phyloP scores from a whole-genome alignment of 92 coral and sea anemone species.

The Phenganax marumi region DNA sequence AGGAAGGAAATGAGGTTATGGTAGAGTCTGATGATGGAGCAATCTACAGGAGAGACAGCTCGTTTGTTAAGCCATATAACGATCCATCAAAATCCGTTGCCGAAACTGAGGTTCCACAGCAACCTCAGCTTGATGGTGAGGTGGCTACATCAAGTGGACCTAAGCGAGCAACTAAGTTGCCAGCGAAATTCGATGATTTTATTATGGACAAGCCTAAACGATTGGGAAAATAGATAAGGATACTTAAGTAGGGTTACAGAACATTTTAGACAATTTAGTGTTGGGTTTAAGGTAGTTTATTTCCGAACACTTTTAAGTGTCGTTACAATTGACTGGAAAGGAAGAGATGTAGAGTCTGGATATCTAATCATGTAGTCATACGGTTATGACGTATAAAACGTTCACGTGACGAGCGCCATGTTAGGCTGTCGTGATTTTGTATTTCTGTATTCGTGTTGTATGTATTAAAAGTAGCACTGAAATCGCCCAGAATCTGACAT shows the following conservation, averaged over 20 bases:
- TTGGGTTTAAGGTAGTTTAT: neutral
- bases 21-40: slow-evolving; percentile 35
- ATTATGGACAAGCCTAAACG: neutral
- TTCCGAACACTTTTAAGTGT: too few relatives aligned
- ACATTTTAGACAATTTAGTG: neutral
- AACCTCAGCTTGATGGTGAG: neutral
- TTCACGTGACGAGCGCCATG: too few relatives aligned
- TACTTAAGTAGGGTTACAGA: neutral
- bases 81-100: neutral
- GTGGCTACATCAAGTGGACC: neutral
- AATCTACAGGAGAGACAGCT: slow-evolving; percentile 49
- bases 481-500: too few relatives aligned
- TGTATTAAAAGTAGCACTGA: too few relatives aligned
- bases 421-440: too few relatives aligned
- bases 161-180: neutral
- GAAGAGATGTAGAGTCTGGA: neutral
- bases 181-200: neutral
- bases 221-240: neutral
- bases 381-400: too few relatives aligned
- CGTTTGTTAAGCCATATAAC: slow-evolving; percentile 5
- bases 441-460: too few relatives aligned
- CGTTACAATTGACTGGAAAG: neutral
- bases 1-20: slow-evolving; percentile 50
- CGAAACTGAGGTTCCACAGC: neutral
- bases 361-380: neutral